Evolutionary conservation across 2,888 invertebrate species (phyloP), one percentile per base, ranked within the genome.

Genomic region (Epirrhoe alternata): DNA sequence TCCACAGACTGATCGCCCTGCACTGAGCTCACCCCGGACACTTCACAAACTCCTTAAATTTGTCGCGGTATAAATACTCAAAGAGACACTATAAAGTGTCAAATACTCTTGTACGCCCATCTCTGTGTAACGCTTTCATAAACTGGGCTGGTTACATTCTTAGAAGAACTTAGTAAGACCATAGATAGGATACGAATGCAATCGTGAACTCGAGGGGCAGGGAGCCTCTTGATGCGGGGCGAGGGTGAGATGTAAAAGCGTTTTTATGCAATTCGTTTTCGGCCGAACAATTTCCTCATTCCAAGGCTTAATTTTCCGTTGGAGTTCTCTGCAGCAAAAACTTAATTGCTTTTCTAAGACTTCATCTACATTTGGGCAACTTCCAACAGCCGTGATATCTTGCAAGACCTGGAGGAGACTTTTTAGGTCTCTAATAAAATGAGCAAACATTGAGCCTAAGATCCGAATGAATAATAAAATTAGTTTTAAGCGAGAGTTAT

Each of bases 391-490:
- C 42, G 42, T 6, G 16, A 16, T 16, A 16, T 6, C 47, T 47
- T 47, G 14, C 47, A 47, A 47, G 14, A 47, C 38, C 38, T 42
- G 8, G 8, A 42, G 0, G 5, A 4, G 12, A 42, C 10, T 12
- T 42, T 12, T 5, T 12, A 42, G 38, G 12, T 12, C 12, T 42
- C 12, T 10, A 42, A 14, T 14, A 16, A 16, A 16, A 16, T 47
- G 47, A 47, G 30, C 16, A 50, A 6, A 14, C 8, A 54, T 6
- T 14, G 38, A 31, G 16, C 31, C 42, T 38, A n/a, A 31, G 16
- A 57, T 24, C 33, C 8, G 35, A 42, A 62, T 62, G 45, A 51
- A 51, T 56, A 57, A 42, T 56, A 33, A n/a, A n/a, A 56, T 61
- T 49, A 54, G 49, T 54, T 31, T 5, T 56, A 63, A 57, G 51